Evolutionary conservation across 2,888 invertebrate genomes (phyloP).

Genomic region (Erannis defoliaria): DNA sequence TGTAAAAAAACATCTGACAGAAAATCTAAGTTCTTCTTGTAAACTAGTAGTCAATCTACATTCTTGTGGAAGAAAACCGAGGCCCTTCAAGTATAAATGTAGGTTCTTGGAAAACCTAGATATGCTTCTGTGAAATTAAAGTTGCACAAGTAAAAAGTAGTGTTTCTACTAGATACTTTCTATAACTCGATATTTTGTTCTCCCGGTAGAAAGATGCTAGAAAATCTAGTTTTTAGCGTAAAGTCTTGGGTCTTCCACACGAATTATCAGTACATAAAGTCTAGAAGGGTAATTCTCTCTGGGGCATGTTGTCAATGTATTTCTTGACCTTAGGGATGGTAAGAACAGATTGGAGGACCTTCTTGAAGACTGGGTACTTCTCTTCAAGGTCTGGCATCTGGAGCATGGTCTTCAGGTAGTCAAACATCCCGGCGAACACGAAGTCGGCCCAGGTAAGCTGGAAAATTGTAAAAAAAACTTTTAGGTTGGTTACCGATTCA

Average conservation of each 20-base stretch:
- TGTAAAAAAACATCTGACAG: background rate
- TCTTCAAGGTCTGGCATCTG: constrained; percentile 59
- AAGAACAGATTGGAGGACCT: constrained; percentile 60
- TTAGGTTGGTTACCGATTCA: background rate
- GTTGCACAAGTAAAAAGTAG: too few species aligned
- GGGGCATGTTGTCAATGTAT: constrained; percentile 57
- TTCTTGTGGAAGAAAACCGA: background rate
- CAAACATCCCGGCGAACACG: constrained; percentile 53
- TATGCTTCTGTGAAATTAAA: too few species aligned
- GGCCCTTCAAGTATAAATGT: too few species aligned
- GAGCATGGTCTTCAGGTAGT: constrained; percentile 52
- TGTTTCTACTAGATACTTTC: too few species aligned
- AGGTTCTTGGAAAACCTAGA: too few species aligned
- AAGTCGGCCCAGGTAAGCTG: constrained; percentile 65
- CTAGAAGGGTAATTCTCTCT: constrained; percentile 40
- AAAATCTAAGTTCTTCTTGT: background rate
- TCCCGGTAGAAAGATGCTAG: too few species aligned
- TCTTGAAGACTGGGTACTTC: constrained; percentile 67
- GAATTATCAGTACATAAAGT: background rate
- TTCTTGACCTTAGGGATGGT: constrained; percentile 67
- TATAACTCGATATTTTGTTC: too few species aligned
- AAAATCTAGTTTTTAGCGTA: background rate
- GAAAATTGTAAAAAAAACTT: constrained; percentile 24
- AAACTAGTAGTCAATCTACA: too few species aligned
- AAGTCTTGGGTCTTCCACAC: background rate